Evolutionary conservation across 2,797 vertebrate species (phyloP).

Genomic region (Furcifer pardalis): DNA sequence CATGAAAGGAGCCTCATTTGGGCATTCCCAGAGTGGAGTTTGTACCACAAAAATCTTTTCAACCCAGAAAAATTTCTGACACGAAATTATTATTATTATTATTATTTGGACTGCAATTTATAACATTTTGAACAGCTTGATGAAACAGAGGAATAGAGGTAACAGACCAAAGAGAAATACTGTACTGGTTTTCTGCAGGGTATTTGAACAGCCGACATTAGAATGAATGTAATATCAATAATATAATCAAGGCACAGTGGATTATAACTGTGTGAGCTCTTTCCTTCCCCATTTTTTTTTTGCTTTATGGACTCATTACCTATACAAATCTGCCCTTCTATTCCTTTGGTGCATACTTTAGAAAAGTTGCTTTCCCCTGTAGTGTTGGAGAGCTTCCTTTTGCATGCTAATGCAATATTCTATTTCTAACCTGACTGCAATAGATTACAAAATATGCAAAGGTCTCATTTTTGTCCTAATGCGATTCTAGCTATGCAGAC

Average conservation of each 20-base stretch:
- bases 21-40: too few relatives aligned
- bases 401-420: constrained; percentile 70
- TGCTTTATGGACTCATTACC: constrained; percentile 53
- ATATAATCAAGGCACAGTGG: constrained; percentile 58
- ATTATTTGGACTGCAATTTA: constrained; percentile 47
- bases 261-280: constrained; percentile 38
- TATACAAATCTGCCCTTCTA: constrained; percentile 35
- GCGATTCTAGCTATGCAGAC: constrained; percentile 61
- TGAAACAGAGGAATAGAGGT: constrained; percentile 28
- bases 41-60: too few relatives aligned
- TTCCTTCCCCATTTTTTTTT: constrained; percentile 22
- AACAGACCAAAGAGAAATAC: constrained; percentile 34
- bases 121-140: constrained; percentile 19
- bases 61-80: too few relatives aligned
- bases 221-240: constrained; percentile 54
- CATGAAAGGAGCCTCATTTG: too few relatives aligned
- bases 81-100: too few relatives aligned
- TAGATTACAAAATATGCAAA: constrained; percentile 57
- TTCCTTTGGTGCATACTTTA: constrained; percentile 41
- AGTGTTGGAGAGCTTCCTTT: constrained; percentile 43
- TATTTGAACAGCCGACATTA: constrained; percentile 45
- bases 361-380: constrained; percentile 33
- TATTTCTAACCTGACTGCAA: constrained; percentile 65
- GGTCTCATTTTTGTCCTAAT: constrained; percentile 60
- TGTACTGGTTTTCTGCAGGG: constrained; percentile 48